Conservation (phyloP, 2,797 vertebrate genomes). For the Todus mexicanus region DNA sequence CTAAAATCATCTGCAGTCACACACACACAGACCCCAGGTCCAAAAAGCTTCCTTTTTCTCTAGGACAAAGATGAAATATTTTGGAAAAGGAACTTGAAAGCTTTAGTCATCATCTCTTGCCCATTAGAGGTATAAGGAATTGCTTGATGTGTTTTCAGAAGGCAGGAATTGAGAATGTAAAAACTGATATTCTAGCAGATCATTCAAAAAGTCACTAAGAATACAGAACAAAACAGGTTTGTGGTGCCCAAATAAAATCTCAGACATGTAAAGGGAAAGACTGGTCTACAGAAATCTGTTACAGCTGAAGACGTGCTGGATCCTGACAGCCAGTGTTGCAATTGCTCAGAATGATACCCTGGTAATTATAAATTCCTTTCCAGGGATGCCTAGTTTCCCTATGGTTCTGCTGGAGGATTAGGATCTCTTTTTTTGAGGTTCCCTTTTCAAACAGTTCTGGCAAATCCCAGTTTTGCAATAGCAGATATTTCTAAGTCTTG, state of each 20-base stretch:
- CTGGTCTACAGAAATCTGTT: not conserved
- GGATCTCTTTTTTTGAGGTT: not conserved
- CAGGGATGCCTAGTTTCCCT: not conserved
- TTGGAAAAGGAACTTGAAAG: not conserved
- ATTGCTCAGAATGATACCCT: not conserved
- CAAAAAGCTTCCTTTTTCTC: not conserved
- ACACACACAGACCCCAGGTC: not conserved
- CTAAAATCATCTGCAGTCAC: not conserved
- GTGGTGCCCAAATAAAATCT: not conserved
- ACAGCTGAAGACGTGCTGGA: not conserved
- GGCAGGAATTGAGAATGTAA: not conserved
- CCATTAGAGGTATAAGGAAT: not conserved
- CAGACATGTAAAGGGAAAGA: not conserved
- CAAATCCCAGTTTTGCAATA: not conserved
- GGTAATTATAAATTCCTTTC: not conserved
- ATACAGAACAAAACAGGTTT: not conserved
- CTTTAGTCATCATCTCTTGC: not conserved
- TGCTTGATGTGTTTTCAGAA: not conserved
- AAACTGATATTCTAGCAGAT: not conserved
- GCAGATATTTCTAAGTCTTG: not conserved
- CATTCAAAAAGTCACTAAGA: not conserved
- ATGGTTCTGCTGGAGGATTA: not conserved
- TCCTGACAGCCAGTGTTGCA: not conserved
- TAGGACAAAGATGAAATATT: not conserved
- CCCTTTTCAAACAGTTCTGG: not conserved